These are phyloP conservation scores for Platichthys stellatus DNA, from an alignment of 2,113 vertebrate species.

Conservation along the genomic window DNA sequence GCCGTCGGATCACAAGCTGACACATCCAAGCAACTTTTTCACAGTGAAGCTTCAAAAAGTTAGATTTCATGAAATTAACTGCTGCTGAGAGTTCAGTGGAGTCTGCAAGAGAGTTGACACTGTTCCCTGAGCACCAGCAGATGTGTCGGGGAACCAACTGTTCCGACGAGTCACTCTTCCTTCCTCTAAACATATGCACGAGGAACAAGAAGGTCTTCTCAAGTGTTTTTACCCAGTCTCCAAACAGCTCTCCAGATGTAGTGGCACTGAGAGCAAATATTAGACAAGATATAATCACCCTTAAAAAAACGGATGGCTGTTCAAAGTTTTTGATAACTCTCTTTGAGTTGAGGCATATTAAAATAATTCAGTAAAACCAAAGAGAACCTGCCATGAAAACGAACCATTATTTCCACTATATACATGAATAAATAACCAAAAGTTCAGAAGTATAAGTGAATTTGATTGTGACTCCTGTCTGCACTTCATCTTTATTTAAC, in stretches of 20 bases:
- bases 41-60: background rate
- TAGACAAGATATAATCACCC: background rate
- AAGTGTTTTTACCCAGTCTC: constrained; percentile 1
- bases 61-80: constrained; percentile 1
- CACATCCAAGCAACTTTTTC: background rate
- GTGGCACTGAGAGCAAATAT: background rate
- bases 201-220: constrained; percentile 8
- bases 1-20: background rate
- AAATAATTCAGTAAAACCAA: background rate
- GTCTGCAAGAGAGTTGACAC: constrained; percentile 30
- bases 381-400: background rate
- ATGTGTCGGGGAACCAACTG: constrained; percentile 37
- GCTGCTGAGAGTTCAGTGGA: constrained; percentile 1
- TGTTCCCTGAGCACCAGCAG: constrained; percentile 36
- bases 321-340: no score
- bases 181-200: constrained; percentile 18
- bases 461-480: background rate
- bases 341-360: background rate
- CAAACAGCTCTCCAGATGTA: constrained; percentile 37
- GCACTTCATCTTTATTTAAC: constrained; percentile 15
- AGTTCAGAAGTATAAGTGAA: background rate
- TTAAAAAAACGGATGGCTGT: no score
- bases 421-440: background rate
- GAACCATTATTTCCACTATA: background rate
- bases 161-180: constrained; percentile 27